A percentile compares a stretch with the other conserved stretches of the same genome.
These are phyloP conservation scores for Gymnosoma rotundatum DNA, from an alignment of 2,888 invertebrate genomes.

Conservation along the genomic window DNA sequence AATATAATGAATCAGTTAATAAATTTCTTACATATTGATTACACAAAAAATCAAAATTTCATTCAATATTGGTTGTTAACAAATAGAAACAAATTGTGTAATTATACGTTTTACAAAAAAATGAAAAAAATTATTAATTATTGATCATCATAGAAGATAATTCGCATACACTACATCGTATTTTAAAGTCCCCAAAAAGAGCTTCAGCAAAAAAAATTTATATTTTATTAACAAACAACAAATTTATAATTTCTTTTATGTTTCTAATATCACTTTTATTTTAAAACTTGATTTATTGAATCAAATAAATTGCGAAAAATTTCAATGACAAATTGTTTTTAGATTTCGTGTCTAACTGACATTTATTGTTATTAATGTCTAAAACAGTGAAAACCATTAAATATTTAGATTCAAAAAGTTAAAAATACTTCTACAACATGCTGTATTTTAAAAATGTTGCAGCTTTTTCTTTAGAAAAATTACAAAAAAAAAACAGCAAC, in stretches of 20 bases:
- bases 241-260: background rate
- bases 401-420: conserved; percentile 6
- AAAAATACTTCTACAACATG: background rate
- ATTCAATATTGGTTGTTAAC: too few relatives aligned
- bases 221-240: background rate
- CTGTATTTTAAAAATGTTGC: background rate
- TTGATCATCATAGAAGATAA: too few relatives aligned
- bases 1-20: too few relatives aligned
- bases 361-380: conserved; percentile 54
- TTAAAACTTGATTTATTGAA: conserved; percentile 50
- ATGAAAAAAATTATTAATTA: too few relatives aligned
- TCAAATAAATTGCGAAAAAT: conserved; percentile 16
- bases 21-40: too few relatives aligned
- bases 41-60: too few relatives aligned
- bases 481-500: background rate
- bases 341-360: conserved; percentile 49
- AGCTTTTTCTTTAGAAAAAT: background rate
- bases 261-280: background rate
- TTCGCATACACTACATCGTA: too few relatives aligned
- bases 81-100: too few relatives aligned
- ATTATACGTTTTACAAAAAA: too few relatives aligned
- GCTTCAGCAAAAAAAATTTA: background rate
- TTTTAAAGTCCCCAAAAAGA: too few relatives aligned
- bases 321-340: conserved; percentile 51
- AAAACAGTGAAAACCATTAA: conserved; percentile 30